phyloP scores from a whole-genome alignment of 2,888 invertebrate genomes.

The Clitarchus hookeri region DNA sequence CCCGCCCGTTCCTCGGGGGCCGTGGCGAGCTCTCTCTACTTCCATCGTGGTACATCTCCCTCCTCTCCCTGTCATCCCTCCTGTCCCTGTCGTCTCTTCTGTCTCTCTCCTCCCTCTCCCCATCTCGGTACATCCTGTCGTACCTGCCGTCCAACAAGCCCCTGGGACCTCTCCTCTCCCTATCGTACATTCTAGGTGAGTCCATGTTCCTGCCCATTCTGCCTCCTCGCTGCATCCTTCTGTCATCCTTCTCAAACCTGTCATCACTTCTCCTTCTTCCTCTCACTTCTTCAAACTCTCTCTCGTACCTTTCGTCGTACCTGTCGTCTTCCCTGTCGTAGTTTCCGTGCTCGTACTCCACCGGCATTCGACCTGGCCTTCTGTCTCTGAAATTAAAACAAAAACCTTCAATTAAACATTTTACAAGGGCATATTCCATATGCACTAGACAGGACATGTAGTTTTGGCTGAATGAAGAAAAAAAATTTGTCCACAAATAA shows the following conservation, averaged over 20 bases:
- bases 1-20: constrained; percentile 18
- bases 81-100: constrained; percentile 30
- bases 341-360: constrained; percentile 15
- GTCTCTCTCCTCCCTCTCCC: constrained; percentile 20
- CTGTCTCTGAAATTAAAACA: neutral
- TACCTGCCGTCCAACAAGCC: neutral
- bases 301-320: constrained; percentile 24
- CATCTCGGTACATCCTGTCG: neutral
- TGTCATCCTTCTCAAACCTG: neutral
- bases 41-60: neutral
- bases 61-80: constrained; percentile 19
- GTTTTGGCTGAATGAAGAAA: too few relatives aligned
- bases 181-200: neutral
- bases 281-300: constrained; percentile 20
- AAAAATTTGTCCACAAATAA: too few relatives aligned
- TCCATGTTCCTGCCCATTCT: neutral
- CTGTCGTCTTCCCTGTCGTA: constrained; percentile 18
- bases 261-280: neutral
- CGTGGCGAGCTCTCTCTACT: constrained; percentile 27
- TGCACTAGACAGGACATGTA: too few relatives aligned
- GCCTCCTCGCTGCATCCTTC: neutral
- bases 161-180: neutral
- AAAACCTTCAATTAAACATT: too few relatives aligned
- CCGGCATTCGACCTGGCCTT: neutral
- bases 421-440: too few relatives aligned